Conservation (phyloP, 2,113 vertebrate species). For the Poeciliopsis retropinna region DNA sequence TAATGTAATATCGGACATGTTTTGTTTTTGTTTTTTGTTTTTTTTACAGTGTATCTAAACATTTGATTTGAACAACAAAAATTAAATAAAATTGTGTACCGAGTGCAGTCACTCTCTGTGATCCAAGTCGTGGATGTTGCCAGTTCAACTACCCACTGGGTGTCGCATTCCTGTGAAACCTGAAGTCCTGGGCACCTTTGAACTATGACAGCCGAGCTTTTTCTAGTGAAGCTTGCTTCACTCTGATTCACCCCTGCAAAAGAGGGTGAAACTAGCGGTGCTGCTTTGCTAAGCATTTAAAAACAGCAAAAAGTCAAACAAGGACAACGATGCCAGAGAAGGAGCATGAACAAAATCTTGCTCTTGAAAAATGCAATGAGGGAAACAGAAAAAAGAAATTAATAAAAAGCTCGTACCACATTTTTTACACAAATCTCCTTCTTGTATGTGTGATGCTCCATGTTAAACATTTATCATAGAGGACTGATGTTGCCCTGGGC, state of each 20-base stretch:
- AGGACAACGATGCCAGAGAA: conserved; percentile 13
- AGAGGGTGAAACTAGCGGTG: background rate
- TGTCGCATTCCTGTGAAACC: conserved; percentile 50
- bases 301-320: background rate
- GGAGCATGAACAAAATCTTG: conserved; percentile 4
- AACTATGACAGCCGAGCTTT: conserved; percentile 38
- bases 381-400: background rate
- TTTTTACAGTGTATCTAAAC: background rate
- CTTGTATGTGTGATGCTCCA: background rate
- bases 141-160: conserved; percentile 11
- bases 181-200: conserved; percentile 33
- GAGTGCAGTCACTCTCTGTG: background rate
- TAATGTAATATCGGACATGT: background rate
- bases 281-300: background rate
- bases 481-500: conserved; percentile 27
- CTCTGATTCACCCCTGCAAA: background rate
- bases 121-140: conserved; percentile 1
- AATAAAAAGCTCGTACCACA: background rate
- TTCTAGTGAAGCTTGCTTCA: conserved; percentile 13
- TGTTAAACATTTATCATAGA: conserved; percentile 21
- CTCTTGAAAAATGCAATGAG: background rate
- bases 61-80: background rate
- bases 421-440: conserved; percentile 8
- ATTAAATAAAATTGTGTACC: background rate
- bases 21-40: background rate